Percentiles rank a stretch among this genome's conserved stretches.
Conservation (phyloP, 2,888 invertebrate genomes). For the Scaptomyza reducta region DNA sequence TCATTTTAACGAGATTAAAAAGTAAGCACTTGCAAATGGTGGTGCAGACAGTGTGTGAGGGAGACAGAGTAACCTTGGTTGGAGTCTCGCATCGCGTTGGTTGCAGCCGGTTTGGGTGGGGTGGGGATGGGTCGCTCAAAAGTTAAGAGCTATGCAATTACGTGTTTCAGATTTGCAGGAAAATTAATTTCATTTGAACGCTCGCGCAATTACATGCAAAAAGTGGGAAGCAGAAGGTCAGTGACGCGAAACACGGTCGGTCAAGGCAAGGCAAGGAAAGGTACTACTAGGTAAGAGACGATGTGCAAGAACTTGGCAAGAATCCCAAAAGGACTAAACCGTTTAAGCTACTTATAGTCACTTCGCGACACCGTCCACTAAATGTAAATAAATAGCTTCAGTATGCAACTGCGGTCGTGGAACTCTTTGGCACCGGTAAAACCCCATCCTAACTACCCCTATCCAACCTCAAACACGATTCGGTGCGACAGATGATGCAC, state of each 20-base stretch:
- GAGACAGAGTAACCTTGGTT: not conserved
- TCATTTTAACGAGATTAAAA: conserved; percentile 69
- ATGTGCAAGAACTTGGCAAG: not conserved
- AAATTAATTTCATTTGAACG: conserved; percentile 76
- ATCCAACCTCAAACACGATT: not conserved
- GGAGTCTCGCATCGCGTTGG: conserved; percentile 9
- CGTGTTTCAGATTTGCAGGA: conserved; percentile 52
- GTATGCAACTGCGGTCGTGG: conserved; percentile 56
- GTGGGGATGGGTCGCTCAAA: conserved; percentile 14
- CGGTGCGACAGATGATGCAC: not conserved
- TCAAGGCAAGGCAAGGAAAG: not conserved
- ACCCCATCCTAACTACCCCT: not conserved
- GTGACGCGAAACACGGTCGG: conserved; percentile 18
- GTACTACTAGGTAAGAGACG: conserved; percentile 1
- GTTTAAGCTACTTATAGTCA: conserved; percentile 75
- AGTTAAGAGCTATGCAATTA: conserved; percentile 55
- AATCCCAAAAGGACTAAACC: conserved; percentile 43
- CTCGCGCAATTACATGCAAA: conserved; percentile 72
- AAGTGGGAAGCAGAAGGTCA: conserved; percentile 44
- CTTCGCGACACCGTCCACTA: conserved; percentile 50
- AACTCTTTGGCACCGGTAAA: not conserved
- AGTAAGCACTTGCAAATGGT: conserved; percentile 41
- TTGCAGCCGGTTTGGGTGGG: conserved; percentile 2
- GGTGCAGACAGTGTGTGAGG: conserved; percentile 10
- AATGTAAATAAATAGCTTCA: conserved; percentile 71